Percentiles rank a stretch among this genome's conserved stretches.
phyloP scores from a whole-genome alignment of 2,113 vertebrate genomes.

The Rhombomys opimus region DNA sequence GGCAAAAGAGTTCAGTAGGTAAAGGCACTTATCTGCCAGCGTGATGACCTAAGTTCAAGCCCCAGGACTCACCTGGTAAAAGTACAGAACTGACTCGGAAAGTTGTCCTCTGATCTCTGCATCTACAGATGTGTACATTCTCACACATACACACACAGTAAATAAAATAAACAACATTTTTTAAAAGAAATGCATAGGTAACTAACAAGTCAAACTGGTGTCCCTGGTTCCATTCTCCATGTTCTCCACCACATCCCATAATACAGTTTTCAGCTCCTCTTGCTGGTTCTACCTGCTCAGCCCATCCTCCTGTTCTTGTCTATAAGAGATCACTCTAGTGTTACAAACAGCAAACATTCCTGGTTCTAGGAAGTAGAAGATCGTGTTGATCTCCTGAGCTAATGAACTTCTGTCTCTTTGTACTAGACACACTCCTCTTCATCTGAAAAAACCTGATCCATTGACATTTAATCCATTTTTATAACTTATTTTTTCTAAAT shows the following conservation, averaged over 20 bases:
- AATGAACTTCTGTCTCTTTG: slow-evolving; percentile 11
- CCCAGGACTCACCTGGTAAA: neutral
- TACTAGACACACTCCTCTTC: neutral
- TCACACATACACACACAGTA: neutral
- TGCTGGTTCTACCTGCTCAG: neutral
- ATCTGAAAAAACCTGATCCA: neutral
- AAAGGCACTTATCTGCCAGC: neutral
- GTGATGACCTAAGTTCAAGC: neutral
- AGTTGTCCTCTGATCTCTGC: neutral
- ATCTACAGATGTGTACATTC: neutral
- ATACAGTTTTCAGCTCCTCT: neutral
- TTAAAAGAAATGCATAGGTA: neutral
- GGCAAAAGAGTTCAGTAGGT: neutral
- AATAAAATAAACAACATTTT: neutral
- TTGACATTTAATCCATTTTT: neutral
- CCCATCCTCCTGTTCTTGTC: neutral
- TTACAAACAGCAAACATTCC: neutral
- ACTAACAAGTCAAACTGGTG: neutral
- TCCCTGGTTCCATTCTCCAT: neutral
- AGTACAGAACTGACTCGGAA: neutral
- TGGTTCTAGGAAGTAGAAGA: neutral
- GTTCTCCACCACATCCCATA: neutral
- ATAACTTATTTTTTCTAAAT: neutral
- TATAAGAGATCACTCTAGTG: neutral
- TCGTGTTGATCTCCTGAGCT: neutral